A percentile compares a stretch with the other conserved stretches of the same genome.
These are phyloP conservation scores for Melozone crissalis DNA, from an alignment of 2,113 vertebrate species.

Conservation along the genomic window DNA sequence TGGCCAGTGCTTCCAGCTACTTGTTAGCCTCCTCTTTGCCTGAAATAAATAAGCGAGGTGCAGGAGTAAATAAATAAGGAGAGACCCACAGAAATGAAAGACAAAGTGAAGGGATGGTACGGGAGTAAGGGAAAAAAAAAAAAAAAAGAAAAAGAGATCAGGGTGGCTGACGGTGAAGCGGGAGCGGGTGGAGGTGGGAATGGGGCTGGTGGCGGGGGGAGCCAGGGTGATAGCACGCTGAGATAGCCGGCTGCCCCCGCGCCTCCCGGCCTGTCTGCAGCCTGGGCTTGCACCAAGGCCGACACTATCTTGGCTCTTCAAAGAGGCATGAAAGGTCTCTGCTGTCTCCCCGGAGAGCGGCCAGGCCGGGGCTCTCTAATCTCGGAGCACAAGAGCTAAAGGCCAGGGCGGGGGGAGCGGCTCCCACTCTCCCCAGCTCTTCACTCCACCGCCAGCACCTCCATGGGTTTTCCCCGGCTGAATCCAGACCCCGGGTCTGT, in stretches of 20 bases:
- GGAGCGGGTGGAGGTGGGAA: not conserved
- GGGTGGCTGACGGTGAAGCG: not conserved
- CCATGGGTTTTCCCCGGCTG: not conserved
- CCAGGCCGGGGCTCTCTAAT: conserved; percentile 13
- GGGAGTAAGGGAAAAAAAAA: fast-evolving
- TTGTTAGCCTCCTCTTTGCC: conserved; percentile 64
- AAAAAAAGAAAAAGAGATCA: fast-evolving
- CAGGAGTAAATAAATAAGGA: not conserved
- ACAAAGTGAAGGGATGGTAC: not conserved
- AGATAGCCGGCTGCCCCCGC: conserved; percentile 43
- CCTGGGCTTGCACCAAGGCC: not conserved
- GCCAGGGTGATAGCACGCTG: not conserved
- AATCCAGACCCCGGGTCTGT: not conserved
- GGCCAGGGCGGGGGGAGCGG: not conserved
- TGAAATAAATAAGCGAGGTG: not conserved
- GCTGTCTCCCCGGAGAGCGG: conserved; percentile 15
- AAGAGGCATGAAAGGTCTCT: conserved; percentile 34
- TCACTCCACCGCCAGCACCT: not conserved
- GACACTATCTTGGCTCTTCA: conserved; percentile 60
- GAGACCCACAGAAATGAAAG: not conserved
- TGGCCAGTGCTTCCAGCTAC: conserved; percentile 82
- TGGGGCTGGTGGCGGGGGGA: not conserved
- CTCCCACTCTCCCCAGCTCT: not conserved
- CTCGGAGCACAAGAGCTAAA: conserved; percentile 1
- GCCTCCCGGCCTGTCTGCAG: conserved; percentile 17